phyloP scores from a whole-genome alignment of 2,113 vertebrate species.

The Cathartes aura region DNA sequence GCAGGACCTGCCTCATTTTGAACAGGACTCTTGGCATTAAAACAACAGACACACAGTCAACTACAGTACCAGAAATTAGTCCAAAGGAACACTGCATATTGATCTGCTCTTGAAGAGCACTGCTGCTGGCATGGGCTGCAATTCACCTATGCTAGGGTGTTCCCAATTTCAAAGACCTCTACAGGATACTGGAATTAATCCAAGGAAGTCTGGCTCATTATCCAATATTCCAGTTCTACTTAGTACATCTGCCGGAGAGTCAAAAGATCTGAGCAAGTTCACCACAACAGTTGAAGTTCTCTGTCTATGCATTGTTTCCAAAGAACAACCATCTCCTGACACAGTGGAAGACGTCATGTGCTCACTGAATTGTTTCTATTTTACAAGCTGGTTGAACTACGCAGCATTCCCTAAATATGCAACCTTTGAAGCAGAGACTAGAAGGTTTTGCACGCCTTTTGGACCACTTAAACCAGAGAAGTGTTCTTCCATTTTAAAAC shows the following conservation, averaged over 20 bases:
- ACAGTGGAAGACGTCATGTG: not conserved
- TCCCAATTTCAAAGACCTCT: not conserved
- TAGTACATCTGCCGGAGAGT: not conserved
- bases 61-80: not conserved
- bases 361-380: not conserved
- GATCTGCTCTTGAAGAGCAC: not conserved
- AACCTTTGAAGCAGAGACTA: not conserved
- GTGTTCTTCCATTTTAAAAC: not conserved
- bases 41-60: not conserved
- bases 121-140: not conserved
- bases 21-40: not conserved
- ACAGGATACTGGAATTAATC: not conserved
- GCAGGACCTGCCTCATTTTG: not conserved
- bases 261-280: not conserved
- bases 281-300: not conserved
- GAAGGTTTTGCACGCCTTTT: not conserved
- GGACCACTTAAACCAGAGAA: not conserved
- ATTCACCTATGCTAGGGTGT: not conserved
- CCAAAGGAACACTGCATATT: not conserved
- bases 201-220: not conserved
- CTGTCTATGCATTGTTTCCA: not conserved
- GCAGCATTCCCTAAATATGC: not conserved
- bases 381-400: not conserved
- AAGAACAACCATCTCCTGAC: not conserved
- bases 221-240: not conserved